Evolutionary conservation across 2,888 invertebrate species (phyloP), one percentile per base, ranked within the genome.

Genomic region (Agrochola litura): DNA sequence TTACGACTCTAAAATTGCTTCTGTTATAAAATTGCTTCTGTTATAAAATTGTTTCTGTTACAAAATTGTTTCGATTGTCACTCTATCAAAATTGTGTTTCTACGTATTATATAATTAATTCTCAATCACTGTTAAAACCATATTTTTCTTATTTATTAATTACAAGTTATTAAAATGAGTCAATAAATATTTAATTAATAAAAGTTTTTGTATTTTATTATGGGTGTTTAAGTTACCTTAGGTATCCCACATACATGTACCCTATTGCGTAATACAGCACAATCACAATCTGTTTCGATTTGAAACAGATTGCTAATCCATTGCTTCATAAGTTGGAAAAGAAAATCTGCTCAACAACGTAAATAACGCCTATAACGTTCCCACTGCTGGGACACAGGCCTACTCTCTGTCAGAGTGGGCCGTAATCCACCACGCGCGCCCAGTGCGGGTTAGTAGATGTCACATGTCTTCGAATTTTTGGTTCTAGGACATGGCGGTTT

Each of bases 181-280:
- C 46, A 82, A 76, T 79, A 82, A 66, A 82, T 8, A 19, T 58
- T 46, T 64, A 19, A 14, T 14, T 52, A 43, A 76, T 41, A 9
- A 8, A n/a, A 54, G 43, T 25, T 54, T 58, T 10, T 64, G 10
- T 37, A 41, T 0, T 81, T 43, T 81, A 81, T 43, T 64, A 22
- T 16, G 10, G 2, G 12, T 37, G 41, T 63, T 58, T 37, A 22
- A 9, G 9, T 22, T 22, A 67, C 14, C 30, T 67, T 22, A 54
- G 9, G 52, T 22, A 30, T 19, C 46, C 19, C 19, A 66, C 8
- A 25, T 46, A 16, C 1, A 12, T 25, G 43, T 0, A 25, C 19
- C 6, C 30, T 30, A 30, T 30, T 30, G 30, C 30, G 30, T 30
- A 30, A 30, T 30, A 30, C 30, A 30, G 30, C 30, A 30, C 30